These are phyloP conservation scores for Epiblema foenella DNA, from an alignment of 2,888 invertebrate species.

Conservation along the genomic window DNA sequence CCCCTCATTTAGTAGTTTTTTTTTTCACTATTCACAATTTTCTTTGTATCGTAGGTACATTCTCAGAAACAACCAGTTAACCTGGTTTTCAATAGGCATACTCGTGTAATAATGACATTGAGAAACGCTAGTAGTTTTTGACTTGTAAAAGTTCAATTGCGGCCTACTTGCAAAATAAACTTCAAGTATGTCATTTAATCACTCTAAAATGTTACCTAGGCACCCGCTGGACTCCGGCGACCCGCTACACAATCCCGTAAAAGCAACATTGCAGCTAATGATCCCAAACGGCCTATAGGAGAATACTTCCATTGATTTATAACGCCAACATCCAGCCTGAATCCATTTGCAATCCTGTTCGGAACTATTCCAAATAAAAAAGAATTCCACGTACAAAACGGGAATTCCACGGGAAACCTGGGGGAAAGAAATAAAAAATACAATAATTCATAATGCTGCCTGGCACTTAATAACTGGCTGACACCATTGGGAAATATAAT, in stretches of 20 bases:
- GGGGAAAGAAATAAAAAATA: conserved; percentile 78
- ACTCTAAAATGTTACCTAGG: not conserved
- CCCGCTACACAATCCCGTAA: conserved; percentile 44
- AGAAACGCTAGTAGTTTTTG: no score
- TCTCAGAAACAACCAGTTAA: not conserved
- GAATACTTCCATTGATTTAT: conserved; percentile 64
- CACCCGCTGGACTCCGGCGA: not conserved
- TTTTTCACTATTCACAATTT: not conserved
- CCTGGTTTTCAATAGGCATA: no score
- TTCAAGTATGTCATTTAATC: no score
- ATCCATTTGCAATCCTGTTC: conserved; percentile 74
- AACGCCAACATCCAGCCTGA: conserved; percentile 59
- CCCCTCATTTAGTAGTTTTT: not conserved
- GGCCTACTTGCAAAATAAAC: no score
- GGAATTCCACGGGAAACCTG: conserved; percentile 71
- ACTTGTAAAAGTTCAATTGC: no score
- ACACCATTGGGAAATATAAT: conserved; percentile 86
- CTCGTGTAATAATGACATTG: no score
- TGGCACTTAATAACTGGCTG: conserved; percentile 86
- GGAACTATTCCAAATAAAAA: conserved; percentile 80
- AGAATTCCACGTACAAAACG: conserved; percentile 77
- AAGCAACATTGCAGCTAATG: conserved; percentile 51
- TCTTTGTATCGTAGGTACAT: no score
- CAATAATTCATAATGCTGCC: conserved; percentile 85
- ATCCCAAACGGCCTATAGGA: conserved; percentile 56